These are phyloP conservation scores for Acanthosoma haemorrhoidale DNA, from an alignment of 2,888 invertebrate species.

Conservation along the genomic window DNA sequence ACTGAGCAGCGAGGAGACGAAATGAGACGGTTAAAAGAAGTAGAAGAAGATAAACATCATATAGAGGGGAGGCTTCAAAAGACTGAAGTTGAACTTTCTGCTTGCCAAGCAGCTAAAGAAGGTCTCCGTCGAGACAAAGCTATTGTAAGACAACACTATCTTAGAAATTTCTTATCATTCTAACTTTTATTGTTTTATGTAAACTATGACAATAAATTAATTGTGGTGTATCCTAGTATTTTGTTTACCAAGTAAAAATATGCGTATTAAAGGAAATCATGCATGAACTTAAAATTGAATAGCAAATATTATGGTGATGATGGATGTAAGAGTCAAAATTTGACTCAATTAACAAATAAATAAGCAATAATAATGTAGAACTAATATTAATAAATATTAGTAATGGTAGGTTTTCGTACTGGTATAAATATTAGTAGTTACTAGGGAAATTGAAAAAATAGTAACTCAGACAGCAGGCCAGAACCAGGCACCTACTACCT, in stretches of 20 bases:
- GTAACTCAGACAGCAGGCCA: too few relatives aligned
- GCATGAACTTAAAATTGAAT: background rate
- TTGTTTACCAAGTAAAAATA: background rate
- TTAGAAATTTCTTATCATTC: background rate
- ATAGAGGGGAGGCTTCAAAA: constrained; percentile 71
- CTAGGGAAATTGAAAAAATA: too few relatives aligned
- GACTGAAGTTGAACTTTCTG: constrained; percentile 70
- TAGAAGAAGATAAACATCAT: constrained; percentile 71
- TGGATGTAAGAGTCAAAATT: too few relatives aligned
- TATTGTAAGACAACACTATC: constrained; percentile 55
- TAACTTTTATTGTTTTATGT: background rate
- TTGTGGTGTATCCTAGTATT: background rate
- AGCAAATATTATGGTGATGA: too few relatives aligned
- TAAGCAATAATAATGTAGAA: too few relatives aligned
- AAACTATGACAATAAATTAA: background rate
- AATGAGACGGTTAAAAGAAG: constrained; percentile 56
- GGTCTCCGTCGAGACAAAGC: constrained; percentile 69
- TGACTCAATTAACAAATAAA: too few relatives aligned
- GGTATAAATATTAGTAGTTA: too few relatives aligned
- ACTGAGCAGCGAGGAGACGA: constrained; percentile 61
- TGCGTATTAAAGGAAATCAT: background rate
- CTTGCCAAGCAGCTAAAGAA: constrained; percentile 66
- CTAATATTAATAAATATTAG: too few relatives aligned
- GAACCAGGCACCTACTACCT: too few relatives aligned
- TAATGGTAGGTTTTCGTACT: too few relatives aligned